Base-by-base conservation (phyloP, 2,113 vertebrate genomes). In the Cettia cetti region DNA sequence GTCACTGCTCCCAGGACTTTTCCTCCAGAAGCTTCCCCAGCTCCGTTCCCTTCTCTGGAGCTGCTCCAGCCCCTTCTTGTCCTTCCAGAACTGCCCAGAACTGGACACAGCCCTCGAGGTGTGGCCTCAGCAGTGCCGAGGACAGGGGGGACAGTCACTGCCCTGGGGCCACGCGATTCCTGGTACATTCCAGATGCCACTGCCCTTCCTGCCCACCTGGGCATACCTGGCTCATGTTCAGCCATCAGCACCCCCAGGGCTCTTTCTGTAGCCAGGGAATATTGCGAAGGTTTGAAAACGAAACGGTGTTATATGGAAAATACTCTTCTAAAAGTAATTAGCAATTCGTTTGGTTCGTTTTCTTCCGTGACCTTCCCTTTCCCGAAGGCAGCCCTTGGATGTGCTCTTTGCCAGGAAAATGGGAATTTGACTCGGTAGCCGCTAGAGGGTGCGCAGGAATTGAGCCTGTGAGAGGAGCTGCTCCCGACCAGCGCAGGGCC, bases 361-460 rank as follows among this genome's bases (percentile, higher is more conserved):
- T 31, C 12, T 77, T 23, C 22, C 28, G 8, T 31, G 26, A 27
- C 33, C 27, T 49, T 80, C 15, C 69, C 64, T 76, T n/a, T 47
- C 8, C 37, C 61, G 21, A 44, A 72, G 65, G 24, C 31, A 37
- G 49, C 24, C 4, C 37, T 15, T 15, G 17, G 10, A 1, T 17
- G 10, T 4, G 20, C 42, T 26, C 23, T 37, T 63, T 26, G 17
- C 11, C 35, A 8, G 64, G 66, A 50, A 74, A 79, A 69, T 12
- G 28, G 4, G 66, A 52, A 49, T 68, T 86, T 65, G 35, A 10
- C 76, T 81, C 20, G 35, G 45, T 19, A 68, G 60, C 97, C 97
- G 30, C 97, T 92, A 98, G 97, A 89, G 96, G 98, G 97, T 71
- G 96, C 92, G 33, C 95, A 21, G 70, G 53, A 95, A 93, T 68